These are phyloP conservation scores for Crotalus horridus DNA, from an alignment of 2,113 vertebrate species.

Conservation along the genomic window DNA sequence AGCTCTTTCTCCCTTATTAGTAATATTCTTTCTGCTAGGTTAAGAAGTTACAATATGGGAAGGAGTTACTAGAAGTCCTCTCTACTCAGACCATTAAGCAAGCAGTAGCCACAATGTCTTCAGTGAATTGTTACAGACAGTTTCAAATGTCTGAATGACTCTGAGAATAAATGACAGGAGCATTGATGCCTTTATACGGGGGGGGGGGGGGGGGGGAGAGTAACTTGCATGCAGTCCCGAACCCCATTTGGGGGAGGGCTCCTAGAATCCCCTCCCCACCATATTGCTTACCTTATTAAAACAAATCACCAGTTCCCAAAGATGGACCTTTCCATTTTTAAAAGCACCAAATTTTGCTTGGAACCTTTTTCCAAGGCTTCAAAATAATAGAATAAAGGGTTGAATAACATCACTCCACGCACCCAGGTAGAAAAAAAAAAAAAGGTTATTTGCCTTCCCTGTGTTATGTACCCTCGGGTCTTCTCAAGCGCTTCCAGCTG, in stretches of 20 bases:
- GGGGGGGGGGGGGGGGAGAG: neutral
- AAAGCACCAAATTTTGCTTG: neutral
- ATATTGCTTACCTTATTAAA: neutral
- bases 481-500: neutral
- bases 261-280: neutral
- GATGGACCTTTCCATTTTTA: neutral
- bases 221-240: neutral
- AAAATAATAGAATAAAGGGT: neutral
- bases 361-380: neutral
- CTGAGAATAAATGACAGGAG: neutral
- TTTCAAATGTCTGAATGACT: neutral
- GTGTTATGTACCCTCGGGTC: neutral
- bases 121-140: neutral
- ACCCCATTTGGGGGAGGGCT: neutral
- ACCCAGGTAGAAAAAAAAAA: neutral
- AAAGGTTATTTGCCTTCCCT: neutral
- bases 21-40: neutral
- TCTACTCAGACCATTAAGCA: neutral
- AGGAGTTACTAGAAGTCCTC: neutral
- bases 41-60: neutral
- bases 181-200: neutral
- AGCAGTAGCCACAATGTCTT: neutral
- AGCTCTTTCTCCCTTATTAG: neutral
- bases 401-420: neutral
- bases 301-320: neutral